Percentiles rank a stretch among this genome's conserved stretches.
phyloP scores from a whole-genome alignment of 2,113 vertebrate species.

The Megaceryle torquata region DNA sequence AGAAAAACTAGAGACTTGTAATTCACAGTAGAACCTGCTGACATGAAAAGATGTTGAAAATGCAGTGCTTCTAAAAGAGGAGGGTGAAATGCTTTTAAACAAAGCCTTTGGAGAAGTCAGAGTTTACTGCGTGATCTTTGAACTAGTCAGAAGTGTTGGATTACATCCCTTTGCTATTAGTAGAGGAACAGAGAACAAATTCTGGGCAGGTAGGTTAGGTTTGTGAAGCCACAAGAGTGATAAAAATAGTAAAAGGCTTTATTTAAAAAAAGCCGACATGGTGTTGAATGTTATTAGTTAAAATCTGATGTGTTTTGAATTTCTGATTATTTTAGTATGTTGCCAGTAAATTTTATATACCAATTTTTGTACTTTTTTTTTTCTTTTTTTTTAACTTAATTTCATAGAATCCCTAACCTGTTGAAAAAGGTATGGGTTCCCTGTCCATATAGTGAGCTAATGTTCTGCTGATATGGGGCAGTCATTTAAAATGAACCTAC shows the following conservation, averaged over 20 bases:
- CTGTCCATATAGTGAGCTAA: background rate
- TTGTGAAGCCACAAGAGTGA: background rate
- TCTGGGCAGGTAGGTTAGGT: background rate
- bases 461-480: background rate
- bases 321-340: background rate
- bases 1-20: background rate
- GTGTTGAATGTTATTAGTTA: background rate
- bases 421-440: background rate
- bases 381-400: background rate
- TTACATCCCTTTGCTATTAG: background rate
- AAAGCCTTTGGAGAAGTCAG: background rate
- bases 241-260: background rate
- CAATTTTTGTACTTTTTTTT: background rate
- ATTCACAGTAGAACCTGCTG: constrained; percentile 15
- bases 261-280: background rate
- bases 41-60: background rate
- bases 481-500: background rate
- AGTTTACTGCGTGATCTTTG: background rate
- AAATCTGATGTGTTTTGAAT: background rate
- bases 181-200: background rate
- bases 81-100: constrained; percentile 32
- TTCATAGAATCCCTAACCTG: background rate
- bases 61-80: background rate
- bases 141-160: background rate
- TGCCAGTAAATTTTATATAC: background rate